These are phyloP conservation scores for Agrenia bidenticulata DNA, from an alignment of 2,888 invertebrate genomes.

Conservation along the genomic window DNA sequence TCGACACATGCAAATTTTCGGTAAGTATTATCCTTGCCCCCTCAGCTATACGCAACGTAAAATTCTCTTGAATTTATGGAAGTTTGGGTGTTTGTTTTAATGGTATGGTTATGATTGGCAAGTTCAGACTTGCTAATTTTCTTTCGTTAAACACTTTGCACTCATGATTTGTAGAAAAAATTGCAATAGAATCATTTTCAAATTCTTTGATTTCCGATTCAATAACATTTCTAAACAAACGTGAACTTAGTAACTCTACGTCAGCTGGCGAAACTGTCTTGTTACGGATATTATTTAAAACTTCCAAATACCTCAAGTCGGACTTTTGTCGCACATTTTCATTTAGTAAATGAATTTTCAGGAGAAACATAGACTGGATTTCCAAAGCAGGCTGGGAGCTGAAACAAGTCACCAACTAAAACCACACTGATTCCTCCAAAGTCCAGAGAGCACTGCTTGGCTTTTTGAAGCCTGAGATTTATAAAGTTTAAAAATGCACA, in stretches of 20 bases:
- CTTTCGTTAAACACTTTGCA: background rate
- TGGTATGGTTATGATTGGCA: background rate
- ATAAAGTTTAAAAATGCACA: too few species aligned
- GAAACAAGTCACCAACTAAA: too few species aligned
- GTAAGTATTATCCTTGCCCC: background rate
- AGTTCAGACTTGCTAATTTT: background rate
- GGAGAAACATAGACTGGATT: background rate
- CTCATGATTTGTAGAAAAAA: background rate
- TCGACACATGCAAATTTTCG: background rate
- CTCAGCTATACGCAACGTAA: background rate
- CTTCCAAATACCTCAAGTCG: background rate
- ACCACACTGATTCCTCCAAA: too few species aligned
- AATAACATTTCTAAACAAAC: background rate
- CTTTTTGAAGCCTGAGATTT: too few species aligned
- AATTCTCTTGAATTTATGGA: background rate
- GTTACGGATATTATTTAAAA: background rate
- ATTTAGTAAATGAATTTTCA: background rate
- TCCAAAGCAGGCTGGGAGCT: too few species aligned
- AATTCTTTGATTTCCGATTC: background rate
- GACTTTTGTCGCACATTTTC: background rate
- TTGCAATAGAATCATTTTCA: background rate
- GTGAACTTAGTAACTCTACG: background rate
- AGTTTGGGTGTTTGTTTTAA: background rate
- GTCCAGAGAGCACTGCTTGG: too few species aligned
- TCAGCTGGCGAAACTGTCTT: background rate